Evolutionary conservation across 2,888 invertebrate species (phyloP).

Genomic region (Clitarchus hookeri): DNA sequence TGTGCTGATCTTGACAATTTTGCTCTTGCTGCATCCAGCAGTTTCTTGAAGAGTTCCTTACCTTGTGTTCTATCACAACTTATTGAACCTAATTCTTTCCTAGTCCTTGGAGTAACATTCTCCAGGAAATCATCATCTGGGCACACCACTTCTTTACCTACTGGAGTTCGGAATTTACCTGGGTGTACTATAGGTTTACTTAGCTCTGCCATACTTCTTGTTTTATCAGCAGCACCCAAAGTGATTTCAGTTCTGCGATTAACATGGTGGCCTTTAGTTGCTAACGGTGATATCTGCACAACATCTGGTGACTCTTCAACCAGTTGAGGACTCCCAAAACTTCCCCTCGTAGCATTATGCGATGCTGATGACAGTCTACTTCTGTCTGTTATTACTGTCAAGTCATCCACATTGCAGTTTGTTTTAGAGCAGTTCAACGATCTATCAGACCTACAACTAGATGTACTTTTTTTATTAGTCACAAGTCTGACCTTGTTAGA

Average conservation of each 20-base stretch:
- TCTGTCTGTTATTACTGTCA: not conserved
- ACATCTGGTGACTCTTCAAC: slow-evolving; percentile 20
- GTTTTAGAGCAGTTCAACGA: not conserved
- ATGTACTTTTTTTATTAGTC: not conserved
- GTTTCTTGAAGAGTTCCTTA: not conserved
- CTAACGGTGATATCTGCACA: not conserved
- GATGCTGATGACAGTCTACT: slow-evolving; percentile 11
- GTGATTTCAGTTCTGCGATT: not conserved
- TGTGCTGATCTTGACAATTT: not conserved
- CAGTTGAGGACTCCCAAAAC: slow-evolving; percentile 19
- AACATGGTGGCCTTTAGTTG: not conserved
- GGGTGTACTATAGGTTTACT: not conserved
- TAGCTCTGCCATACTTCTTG: not conserved
- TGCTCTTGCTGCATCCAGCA: not conserved
- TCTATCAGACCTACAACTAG: not conserved
- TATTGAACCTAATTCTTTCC: not conserved
- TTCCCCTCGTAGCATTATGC: not conserved
- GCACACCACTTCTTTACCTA: not conserved
- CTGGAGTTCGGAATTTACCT: not conserved
- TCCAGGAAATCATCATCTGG: not conserved
- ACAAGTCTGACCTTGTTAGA: not conserved
- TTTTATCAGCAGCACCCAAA: not conserved
- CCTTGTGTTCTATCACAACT: not conserved
- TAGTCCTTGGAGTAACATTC: slow-evolving; percentile 8
- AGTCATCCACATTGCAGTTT: not conserved